A percentile compares a stretch with the other conserved stretches of the same genome.
Conservation (phyloP, 1,140 invertebrate species). For the Pseudomyrmex sp. region DNA sequence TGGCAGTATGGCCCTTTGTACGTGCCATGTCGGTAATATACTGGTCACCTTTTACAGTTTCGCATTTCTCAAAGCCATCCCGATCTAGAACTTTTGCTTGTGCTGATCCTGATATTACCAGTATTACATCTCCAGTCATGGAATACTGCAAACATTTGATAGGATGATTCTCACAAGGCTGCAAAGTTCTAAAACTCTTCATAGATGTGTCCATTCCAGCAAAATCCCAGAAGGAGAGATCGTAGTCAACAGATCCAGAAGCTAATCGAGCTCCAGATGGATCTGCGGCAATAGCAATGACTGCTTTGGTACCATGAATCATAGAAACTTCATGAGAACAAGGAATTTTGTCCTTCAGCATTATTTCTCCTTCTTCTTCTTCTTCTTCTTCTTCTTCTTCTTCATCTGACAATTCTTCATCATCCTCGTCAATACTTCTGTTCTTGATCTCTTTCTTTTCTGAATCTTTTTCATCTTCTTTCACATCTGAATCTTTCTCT, state of each 20-base stretch:
- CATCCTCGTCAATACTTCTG: slow-evolving; percentile 46
- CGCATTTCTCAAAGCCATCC: slow-evolving; percentile 97
- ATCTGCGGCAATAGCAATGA: slow-evolving; percentile 95
- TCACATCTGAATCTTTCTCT: slow-evolving; percentile 62
- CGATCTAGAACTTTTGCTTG: slow-evolving; percentile 98
- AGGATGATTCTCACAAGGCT: slow-evolving; percentile 98
- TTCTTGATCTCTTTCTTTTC: slow-evolving; percentile 53
- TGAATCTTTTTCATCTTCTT: background rate
- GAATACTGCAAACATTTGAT: slow-evolving; percentile 96
- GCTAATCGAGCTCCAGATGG: slow-evolving; percentile 96
- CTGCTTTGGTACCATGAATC: slow-evolving; percentile 93
- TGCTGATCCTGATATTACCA: slow-evolving; percentile 96
- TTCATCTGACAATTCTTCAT: slow-evolving; percentile 73
- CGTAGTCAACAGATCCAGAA: slow-evolving; percentile 97
- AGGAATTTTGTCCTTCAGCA: slow-evolving; percentile 89
- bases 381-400: slow-evolving; percentile 74
- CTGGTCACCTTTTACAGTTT: slow-evolving; percentile 94
- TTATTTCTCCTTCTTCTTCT: slow-evolving; percentile 86
- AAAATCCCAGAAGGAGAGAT: slow-evolving; percentile 99
- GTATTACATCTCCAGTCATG: slow-evolving; percentile 96
- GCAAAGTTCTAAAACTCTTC: slow-evolving; percentile 95
- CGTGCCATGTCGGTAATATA: slow-evolving; percentile 71
- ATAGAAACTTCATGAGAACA: slow-evolving; percentile 93
- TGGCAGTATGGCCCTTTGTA: slow-evolving; percentile 93
- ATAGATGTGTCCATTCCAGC: slow-evolving; percentile 97